phyloP scores from a whole-genome alignment of 2,888 invertebrate species.

The Mythimna vitellina region DNA sequence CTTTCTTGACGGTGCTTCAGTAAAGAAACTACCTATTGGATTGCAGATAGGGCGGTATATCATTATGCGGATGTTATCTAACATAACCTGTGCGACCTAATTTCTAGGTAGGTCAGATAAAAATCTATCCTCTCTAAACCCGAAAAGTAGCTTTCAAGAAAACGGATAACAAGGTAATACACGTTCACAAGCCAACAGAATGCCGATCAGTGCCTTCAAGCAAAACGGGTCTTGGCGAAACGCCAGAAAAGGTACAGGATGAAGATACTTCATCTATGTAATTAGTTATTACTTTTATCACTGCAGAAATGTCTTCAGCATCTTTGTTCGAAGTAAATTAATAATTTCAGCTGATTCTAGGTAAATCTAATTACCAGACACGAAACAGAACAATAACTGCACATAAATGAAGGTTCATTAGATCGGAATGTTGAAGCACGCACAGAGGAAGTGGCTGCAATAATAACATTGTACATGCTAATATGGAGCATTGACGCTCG shows the following conservation, averaged over 20 bases:
- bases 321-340: slow-evolving; percentile 12
- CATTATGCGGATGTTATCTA: slow-evolving; percentile 11
- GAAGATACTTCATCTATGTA: slow-evolving; percentile 30
- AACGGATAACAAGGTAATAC: slow-evolving; percentile 25
- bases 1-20: not conserved
- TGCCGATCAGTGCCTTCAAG: slow-evolving; percentile 35
- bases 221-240: slow-evolving; percentile 34
- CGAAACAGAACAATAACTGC: slow-evolving; percentile 34
- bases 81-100: slow-evolving; percentile 9
- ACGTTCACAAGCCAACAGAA: slow-evolving; percentile 45
- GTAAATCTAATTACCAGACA: slow-evolving; percentile 29
- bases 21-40: not conserved
- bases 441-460: slow-evolving; percentile 43
- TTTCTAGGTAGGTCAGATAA: slow-evolving; percentile 18
- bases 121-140: slow-evolving; percentile 9
- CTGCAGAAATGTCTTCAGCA: slow-evolving; percentile 22
- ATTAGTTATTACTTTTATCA: slow-evolving; percentile 47
- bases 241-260: slow-evolving; percentile 39
- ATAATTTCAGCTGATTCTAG: slow-evolving; percentile 20
- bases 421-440: slow-evolving; percentile 52
- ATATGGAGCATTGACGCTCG: slow-evolving; percentile 51
- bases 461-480: slow-evolving; percentile 47
- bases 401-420: slow-evolving; percentile 43
- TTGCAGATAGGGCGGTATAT: too few relatives aligned
- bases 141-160: slow-evolving; percentile 9